A percentile compares a stretch with the other conserved stretches of the same genome.
phyloP scores from a whole-genome alignment of 2,797 vertebrate genomes.

The Falco biarmicus region DNA sequence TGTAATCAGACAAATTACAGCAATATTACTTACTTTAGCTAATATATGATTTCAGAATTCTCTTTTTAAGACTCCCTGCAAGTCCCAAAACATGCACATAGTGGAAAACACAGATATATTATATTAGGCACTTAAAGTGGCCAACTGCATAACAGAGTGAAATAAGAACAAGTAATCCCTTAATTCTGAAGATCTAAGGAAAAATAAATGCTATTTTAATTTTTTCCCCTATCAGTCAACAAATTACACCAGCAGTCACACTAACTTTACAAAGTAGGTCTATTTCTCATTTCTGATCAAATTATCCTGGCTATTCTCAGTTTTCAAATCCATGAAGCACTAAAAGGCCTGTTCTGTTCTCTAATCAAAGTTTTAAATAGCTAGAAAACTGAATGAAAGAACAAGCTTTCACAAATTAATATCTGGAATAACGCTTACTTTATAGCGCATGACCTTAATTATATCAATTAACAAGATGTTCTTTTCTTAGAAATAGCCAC shows the following conservation, averaged over 20 bases:
- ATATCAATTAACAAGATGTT: background rate
- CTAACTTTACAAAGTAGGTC: background rate
- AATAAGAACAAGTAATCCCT: background rate
- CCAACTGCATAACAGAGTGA: background rate
- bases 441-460: background rate
- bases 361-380: background rate
- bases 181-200: background rate
- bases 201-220: background rate
- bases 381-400: background rate
- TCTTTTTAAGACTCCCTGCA: background rate
- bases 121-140: background rate
- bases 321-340: background rate
- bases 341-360: background rate
- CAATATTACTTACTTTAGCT: conserved; percentile 42
- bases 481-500: background rate
- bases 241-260: background rate
- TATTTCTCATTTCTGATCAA: background rate
- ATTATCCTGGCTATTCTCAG: background rate
- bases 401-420: background rate
- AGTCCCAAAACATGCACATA: background rate
- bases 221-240: background rate
- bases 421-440: background rate
- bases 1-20: conserved; percentile 74
- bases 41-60: background rate
- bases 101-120: background rate